phyloP scores from a whole-genome alignment of 2,888 invertebrate genomes.

The Andrena camellia region DNA sequence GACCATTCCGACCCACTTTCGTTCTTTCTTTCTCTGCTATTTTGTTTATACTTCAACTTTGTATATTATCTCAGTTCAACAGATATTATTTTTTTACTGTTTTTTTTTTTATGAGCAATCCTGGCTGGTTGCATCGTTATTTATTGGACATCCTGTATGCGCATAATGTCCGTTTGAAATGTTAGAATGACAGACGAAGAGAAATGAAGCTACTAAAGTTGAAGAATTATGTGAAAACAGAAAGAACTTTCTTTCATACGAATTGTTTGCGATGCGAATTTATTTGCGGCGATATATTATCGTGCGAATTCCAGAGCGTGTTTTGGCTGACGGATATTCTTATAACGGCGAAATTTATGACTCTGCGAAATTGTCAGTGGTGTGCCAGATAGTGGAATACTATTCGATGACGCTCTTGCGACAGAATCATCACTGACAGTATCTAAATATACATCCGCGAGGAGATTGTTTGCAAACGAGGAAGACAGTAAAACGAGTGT shows the following conservation, averaged over 20 bases:
- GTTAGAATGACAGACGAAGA: too few species aligned
- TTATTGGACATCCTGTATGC: too few species aligned
- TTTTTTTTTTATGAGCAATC: too few species aligned
- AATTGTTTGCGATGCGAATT: background rate
- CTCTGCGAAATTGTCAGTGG: background rate
- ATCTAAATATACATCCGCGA: constrained; percentile 57
- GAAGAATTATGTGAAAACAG: background rate
- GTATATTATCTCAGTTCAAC: too few species aligned
- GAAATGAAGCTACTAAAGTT: too few species aligned
- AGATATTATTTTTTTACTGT: too few species aligned
- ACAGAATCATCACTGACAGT: constrained; percentile 28
- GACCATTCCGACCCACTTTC: too few species aligned
- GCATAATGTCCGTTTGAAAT: too few species aligned
- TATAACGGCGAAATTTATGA: constrained; percentile 35
- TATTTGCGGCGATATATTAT: background rate
- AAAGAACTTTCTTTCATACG: background rate
- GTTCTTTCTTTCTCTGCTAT: too few species aligned
- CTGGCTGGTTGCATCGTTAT: too few species aligned
- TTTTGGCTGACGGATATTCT: constrained; percentile 38
- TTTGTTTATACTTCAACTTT: too few species aligned
- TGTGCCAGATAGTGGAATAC: constrained; percentile 20
- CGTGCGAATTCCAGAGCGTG: constrained; percentile 13
- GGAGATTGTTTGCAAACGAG: constrained; percentile 61
- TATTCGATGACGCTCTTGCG: constrained; percentile 30
- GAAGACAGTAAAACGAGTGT: constrained; percentile 31